Conservation (phyloP, 2,888 invertebrate species). For the Calameuta filiformis region DNA sequence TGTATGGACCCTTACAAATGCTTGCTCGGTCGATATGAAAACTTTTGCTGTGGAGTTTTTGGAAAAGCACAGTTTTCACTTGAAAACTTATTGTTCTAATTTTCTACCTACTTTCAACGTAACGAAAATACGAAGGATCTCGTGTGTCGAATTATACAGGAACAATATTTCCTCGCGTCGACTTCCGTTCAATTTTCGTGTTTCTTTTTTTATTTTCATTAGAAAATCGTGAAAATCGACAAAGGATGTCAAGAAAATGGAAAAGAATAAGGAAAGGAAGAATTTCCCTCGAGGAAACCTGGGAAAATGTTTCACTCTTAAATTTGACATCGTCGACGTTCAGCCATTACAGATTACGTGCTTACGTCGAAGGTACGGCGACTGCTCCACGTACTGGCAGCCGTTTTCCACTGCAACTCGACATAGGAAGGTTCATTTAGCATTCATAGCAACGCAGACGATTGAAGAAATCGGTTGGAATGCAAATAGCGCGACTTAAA, state of each 20-base stretch:
- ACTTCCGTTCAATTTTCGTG: neutral
- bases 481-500: constrained; percentile 16
- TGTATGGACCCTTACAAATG: neutral
- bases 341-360: neutral
- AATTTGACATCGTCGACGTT: neutral
- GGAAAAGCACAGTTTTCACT: neutral
- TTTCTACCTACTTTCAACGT: neutral
- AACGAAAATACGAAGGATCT: neutral
- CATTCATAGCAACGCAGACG: neutral
- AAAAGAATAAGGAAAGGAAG: neutral
- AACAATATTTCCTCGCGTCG: neutral
- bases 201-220: neutral
- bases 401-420: neutral
- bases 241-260: neutral
- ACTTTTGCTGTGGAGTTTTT: neutral
- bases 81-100: neutral
- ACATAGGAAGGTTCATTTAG: constrained; percentile 1
- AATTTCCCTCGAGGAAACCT: neutral
- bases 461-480: constrained; percentile 6
- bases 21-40: neutral
- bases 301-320: neutral
- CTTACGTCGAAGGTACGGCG: neutral
- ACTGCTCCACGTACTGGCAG: neutral
- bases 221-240: neutral
- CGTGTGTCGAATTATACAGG: neutral